These are phyloP conservation scores for Amblyjoppa fuscipennis DNA, from an alignment of 2,888 invertebrate genomes.

Conservation along the genomic window DNA sequence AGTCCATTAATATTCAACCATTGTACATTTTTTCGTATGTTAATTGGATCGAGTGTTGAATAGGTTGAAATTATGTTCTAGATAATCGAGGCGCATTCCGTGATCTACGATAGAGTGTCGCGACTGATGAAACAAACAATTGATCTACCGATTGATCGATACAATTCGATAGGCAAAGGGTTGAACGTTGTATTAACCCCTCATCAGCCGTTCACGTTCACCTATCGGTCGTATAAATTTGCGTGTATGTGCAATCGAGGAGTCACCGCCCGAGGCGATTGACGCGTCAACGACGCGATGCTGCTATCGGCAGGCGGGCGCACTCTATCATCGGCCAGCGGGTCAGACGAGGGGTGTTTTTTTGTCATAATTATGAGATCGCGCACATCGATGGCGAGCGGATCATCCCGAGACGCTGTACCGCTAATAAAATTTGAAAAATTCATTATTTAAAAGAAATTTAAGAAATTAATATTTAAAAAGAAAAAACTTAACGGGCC, in stretches of 20 bases:
- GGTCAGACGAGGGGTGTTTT: conserved; percentile 60
- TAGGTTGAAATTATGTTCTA: neutral
- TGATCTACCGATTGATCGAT: neutral
- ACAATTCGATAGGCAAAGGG: neutral
- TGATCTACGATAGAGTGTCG: neutral
- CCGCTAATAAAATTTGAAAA: neutral
- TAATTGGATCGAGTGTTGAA: conserved; percentile 9
- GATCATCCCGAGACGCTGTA: conserved; percentile 50
- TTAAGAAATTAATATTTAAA: no score
- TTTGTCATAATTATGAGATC: conserved; percentile 73
- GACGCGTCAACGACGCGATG: conserved; percentile 77
- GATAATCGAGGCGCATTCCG: neutral
- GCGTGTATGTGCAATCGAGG: neutral
- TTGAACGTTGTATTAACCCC: neutral
- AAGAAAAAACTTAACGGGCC: no score
- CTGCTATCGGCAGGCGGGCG: conserved; percentile 79
- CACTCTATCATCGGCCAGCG: conserved; percentile 77
- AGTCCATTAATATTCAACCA: conserved; percentile 6
- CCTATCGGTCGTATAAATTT: neutral
- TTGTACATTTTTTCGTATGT: conserved; percentile 20
- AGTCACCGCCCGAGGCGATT: conserved; percentile 59
- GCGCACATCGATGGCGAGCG: neutral
- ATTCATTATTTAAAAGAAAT: no score
- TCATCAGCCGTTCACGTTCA: neutral
- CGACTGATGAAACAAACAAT: neutral